Evolutionary conservation across 2,797 vertebrate species (phyloP).

Genomic region (Perodicticus potto): DNA sequence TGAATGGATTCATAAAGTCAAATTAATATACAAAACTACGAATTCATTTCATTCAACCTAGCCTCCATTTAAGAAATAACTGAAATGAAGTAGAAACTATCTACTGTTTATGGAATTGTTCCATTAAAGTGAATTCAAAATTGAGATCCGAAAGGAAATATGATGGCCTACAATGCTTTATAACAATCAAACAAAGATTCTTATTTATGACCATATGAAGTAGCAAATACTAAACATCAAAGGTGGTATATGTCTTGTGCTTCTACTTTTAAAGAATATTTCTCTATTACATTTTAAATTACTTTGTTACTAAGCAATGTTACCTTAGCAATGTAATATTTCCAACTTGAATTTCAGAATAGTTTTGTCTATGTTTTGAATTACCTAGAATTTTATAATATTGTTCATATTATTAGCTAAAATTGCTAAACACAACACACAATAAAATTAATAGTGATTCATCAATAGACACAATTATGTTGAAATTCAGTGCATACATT

Average conservation of each 20-base stretch:
- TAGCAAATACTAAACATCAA: slow-evolving; percentile 8
- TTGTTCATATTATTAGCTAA: neutral
- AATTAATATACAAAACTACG: neutral
- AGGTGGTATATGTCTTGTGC: neutral
- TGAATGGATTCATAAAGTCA: neutral
- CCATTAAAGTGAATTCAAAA: neutral
- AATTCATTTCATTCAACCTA: neutral
- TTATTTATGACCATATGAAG: neutral
- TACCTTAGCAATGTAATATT: neutral
- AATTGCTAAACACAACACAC: neutral
- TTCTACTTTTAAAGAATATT: neutral
- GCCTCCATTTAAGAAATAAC: neutral
- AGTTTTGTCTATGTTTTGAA: neutral
- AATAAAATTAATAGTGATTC: neutral
- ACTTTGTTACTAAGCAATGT: neutral
- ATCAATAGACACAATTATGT: neutral
- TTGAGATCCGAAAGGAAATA: neutral
- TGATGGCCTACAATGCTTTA: neutral
- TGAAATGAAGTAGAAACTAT: neutral
- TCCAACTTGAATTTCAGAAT: neutral
- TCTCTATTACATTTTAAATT: neutral
- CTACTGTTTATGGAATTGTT: neutral
- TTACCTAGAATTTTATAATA: neutral
- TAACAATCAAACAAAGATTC: neutral
- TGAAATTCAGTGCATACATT: neutral